Evolutionary conservation across 2,888 invertebrate genomes (phyloP).

Genomic region (Aphodius granarius): DNA sequence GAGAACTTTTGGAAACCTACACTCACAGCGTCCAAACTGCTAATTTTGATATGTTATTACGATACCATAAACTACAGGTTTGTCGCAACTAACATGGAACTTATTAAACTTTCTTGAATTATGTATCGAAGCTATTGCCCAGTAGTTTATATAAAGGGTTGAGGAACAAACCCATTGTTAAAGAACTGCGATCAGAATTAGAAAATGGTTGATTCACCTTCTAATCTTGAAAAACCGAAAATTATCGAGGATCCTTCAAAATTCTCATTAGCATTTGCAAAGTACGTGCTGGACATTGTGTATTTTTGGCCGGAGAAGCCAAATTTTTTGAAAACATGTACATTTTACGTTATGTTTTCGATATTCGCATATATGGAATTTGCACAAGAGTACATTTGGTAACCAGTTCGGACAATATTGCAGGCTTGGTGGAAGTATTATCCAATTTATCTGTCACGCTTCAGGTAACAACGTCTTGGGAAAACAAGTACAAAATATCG

Average conservation of each 20-base stretch:
- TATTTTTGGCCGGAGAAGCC: constrained; percentile 22
- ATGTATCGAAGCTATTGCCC: background rate
- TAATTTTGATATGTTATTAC: background rate
- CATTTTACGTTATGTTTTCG: constrained; percentile 16
- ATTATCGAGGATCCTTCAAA: constrained; percentile 7
- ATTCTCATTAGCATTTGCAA: constrained; percentile 8
- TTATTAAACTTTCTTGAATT: constrained; percentile 3
- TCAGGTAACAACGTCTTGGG: constrained; percentile 28
- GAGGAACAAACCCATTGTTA: background rate
- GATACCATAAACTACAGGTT: background rate
- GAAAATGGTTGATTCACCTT: too few relatives aligned
- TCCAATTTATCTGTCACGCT: constrained; percentile 20
- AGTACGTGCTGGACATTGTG: constrained; percentile 12
- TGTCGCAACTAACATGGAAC: background rate
- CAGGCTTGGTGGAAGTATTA: constrained; percentile 17
- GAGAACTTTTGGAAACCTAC: background rate
- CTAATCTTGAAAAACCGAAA: background rate
- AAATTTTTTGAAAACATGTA: background rate
- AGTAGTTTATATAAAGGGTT: background rate
- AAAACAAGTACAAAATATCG: constrained; percentile 12
- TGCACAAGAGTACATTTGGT: constrained; percentile 15
- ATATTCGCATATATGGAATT: constrained; percentile 17
- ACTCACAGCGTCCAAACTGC: background rate
- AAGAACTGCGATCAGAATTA: too few relatives aligned
- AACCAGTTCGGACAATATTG: constrained; percentile 11